Conservation (phyloP, 1,140 invertebrate genomes). For the Eulimnadia texana region DNA sequence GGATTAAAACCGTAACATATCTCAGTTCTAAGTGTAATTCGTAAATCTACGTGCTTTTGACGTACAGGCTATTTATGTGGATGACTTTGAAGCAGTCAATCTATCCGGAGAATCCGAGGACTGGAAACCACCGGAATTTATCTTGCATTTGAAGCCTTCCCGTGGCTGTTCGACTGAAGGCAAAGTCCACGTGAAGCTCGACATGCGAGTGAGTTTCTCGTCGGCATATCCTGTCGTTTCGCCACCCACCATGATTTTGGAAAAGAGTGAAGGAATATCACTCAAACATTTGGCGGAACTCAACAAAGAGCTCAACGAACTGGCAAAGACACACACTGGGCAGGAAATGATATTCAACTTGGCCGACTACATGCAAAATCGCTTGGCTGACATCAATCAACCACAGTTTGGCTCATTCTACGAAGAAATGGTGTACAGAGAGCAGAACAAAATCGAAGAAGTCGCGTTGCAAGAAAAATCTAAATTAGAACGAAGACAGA, state of each 20-base stretch:
- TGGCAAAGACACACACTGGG: constrained; percentile 41
- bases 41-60: constrained; percentile 1
- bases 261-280: constrained; percentile 53
- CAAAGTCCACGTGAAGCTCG: constrained; percentile 44
- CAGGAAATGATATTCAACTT: constrained; percentile 65
- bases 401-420: constrained; percentile 59
- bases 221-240: constrained; percentile 50
- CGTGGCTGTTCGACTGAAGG: constrained; percentile 40
- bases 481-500: constrained; percentile 17
- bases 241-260: constrained; percentile 47
- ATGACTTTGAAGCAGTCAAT: constrained; percentile 37
- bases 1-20: constrained; percentile 11
- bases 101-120: constrained; percentile 31
- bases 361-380: constrained; percentile 47
- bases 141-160: constrained; percentile 47
- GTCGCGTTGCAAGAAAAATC: constrained; percentile 17
- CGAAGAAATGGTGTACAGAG: constrained; percentile 60
- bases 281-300: constrained; percentile 39
- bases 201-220: constrained; percentile 49
- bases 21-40: constrained; percentile 14
- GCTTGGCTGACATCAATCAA: constrained; percentile 53
- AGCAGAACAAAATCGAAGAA: constrained; percentile 40
- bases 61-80: constrained; percentile 44
- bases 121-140: constrained; percentile 44
- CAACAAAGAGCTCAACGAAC: constrained; percentile 37